These are phyloP conservation scores for Crotalus tigris DNA, from an alignment of 2,113 vertebrate genomes.

Conservation along the genomic window DNA sequence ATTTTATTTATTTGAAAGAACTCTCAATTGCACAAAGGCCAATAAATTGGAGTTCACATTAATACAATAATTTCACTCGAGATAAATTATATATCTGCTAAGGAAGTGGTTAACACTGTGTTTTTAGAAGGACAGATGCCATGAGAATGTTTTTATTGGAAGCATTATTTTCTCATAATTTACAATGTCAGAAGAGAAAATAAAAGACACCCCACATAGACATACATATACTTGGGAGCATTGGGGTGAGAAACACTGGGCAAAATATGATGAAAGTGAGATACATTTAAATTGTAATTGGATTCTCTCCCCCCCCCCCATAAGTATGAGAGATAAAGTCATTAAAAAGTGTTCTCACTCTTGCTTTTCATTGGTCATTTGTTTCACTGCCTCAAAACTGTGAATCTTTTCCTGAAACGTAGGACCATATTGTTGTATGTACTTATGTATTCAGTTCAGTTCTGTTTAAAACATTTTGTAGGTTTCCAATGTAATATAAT, in stretches of 20 bases:
- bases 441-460: slow-evolving; percentile 23
- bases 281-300: background rate
- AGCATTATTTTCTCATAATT: background rate
- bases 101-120: background rate
- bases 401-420: slow-evolving; percentile 12
- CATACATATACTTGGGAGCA: background rate
- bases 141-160: background rate
- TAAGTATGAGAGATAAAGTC: slow-evolving; percentile 8
- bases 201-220: background rate
- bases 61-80: slow-evolving; percentile 13
- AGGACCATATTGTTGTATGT: slow-evolving; percentile 22
- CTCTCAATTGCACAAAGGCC: background rate
- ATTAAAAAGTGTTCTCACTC: background rate
- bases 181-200: too few species aligned
- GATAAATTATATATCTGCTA: background rate
- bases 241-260: too few species aligned
- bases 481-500: background rate
- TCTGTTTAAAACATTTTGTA: background rate
- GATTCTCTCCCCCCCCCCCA: background rate
- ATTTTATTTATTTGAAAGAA: background rate
- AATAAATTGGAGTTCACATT: background rate
- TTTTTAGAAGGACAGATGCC: background rate
- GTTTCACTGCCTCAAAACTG: background rate
- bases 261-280: background rate
- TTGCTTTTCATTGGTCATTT: background rate